Percentiles rank a stretch among this genome's conserved stretches.
phyloP scores from a whole-genome alignment of 2,797 vertebrate species.

The Uromys caudimaculatus region DNA sequence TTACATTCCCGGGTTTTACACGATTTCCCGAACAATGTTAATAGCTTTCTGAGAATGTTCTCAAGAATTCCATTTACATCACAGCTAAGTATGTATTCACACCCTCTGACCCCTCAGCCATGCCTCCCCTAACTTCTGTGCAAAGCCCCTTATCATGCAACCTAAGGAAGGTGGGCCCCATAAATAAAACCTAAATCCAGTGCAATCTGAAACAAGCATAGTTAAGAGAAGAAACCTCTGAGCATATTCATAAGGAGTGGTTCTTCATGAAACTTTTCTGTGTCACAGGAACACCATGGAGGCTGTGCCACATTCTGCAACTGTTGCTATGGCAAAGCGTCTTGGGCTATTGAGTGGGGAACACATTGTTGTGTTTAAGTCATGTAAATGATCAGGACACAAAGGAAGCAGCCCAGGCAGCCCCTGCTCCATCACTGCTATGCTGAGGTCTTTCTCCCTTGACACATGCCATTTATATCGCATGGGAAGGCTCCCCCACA shows the following conservation, averaged over 20 bases:
- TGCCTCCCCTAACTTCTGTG: conserved; percentile 25
- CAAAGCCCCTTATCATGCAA: conserved; percentile 60
- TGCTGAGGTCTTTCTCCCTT: conserved; percentile 61
- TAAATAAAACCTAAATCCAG: conserved; percentile 44
- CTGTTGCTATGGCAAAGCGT: conserved; percentile 81
- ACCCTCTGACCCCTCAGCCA: background rate
- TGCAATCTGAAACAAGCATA: conserved; percentile 53
- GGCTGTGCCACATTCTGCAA: conserved; percentile 79
- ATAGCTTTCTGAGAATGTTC: conserved; percentile 31
- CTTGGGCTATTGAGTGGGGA: conserved; percentile 79
- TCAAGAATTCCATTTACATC: conserved; percentile 56
- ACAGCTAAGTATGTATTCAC: background rate
- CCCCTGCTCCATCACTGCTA: conserved; percentile 61
- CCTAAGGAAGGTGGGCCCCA: conserved; percentile 38
- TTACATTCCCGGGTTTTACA: conserved; percentile 55
- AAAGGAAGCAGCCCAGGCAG: conserved; percentile 74
- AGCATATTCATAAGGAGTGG: conserved; percentile 76
- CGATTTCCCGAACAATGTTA: conserved; percentile 34
- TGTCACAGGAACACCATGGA: conserved; percentile 56
- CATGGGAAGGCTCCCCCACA: conserved; percentile 69
- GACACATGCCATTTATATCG: conserved; percentile 63
- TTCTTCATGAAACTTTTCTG: conserved; percentile 75
- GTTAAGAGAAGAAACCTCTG: conserved; percentile 67
- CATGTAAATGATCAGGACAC: conserved; percentile 82
- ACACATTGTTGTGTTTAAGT: conserved; percentile 82